Base-by-base conservation (phyloP, 1,140 invertebrate species). In the Fopius arisanus region DNA sequence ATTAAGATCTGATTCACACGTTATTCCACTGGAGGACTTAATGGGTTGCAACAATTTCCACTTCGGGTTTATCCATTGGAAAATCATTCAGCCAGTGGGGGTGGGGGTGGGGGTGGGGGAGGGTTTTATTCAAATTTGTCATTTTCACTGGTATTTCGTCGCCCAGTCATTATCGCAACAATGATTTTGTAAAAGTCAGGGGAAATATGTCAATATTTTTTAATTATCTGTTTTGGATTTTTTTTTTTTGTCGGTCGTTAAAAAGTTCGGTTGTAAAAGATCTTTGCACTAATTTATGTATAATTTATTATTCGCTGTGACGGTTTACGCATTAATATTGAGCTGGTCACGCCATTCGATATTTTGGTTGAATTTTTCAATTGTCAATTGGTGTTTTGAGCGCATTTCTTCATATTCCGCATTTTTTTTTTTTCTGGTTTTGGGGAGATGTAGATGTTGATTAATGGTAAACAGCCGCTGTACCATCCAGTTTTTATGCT, bases 1-100 rank as follows among this genome's bases (percentile, higher is more conserved):
- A 85, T 88, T 81, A 88, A 86, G 83, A 77, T 88, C 75, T 88
- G 87, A 73, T 73, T 62, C 54, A 10, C n/a, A 73, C 37, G 63
- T 51, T 48, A 62, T 33, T 59, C 26, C 43, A 37, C 68, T 67
- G 72, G 68, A 75, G 66, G 66, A 43, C 48, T 71, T 37, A 37
- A 48, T 21, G 63, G 70, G 33, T 71, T 43, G 43, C 66, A 37
- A 65, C 69, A 66, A 77, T 48, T 12, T 69, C 40, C 51, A 33
- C 70, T 54, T 70, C 48, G 0, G 21, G 70, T 41, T 62, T 43
- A 21, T 41, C 73, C 16, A 67, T 0, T 23, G 65, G 59, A 66
- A 67, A 75, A 48, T 66, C 5, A 51, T 51, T 51, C 43, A 51
- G 19, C 33, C 33, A 7, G 33, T 7, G 33, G 33, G 12, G 9